Evolutionary conservation across 2,113 vertebrate species (phyloP), one percentile per base, ranked within the genome.

Genomic region (Columba janthina): DNA sequence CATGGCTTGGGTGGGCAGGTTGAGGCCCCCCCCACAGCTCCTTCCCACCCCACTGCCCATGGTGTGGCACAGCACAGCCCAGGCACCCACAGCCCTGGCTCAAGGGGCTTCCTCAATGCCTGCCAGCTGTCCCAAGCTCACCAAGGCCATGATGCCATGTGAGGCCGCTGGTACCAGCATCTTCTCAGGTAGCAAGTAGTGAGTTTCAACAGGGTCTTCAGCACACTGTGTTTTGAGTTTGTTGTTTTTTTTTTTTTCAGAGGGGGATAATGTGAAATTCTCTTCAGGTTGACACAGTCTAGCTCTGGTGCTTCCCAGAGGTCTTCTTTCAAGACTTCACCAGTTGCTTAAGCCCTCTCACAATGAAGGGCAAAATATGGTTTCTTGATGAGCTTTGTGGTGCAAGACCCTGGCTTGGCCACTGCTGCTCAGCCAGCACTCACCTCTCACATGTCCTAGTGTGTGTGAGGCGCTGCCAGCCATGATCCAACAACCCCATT

Each of bases 101-200:
- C 4, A 0, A n/a, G 44, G 5, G 24, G 6, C 38, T 50, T 79
- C 31, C 67, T 75, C 1, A 0, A 13, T 3, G 4, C 5, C 12
- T 2, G 2, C 20, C 6, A 8, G 71, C 24, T 44, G 58, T 69
- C 61, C 20, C 29, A 38, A 15, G 60, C 61, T 67, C 60, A 65
- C 6, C 6, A 38, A 32, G 13, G 17, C 40, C 17, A 21, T 56
- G 48, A 36, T 2, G 4, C 14, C 34, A 57, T 1, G 0, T 12
- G 36, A 8, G 42, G 31, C 26, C 15, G 1, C 80, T 29, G 36
- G 57, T 57, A 60, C 56, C 26, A 56, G 28, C 38, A 38, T 74
- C 62, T 76, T 73, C 77, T 96, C 95, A 97, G 90, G 94, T 88
- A 96, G 94, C 25, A 51, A 89, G 70, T 85, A 91, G 94, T 90